phyloP scores from a whole-genome alignment of 2,797 vertebrate species.

The Neomorphus geoffroyi region DNA sequence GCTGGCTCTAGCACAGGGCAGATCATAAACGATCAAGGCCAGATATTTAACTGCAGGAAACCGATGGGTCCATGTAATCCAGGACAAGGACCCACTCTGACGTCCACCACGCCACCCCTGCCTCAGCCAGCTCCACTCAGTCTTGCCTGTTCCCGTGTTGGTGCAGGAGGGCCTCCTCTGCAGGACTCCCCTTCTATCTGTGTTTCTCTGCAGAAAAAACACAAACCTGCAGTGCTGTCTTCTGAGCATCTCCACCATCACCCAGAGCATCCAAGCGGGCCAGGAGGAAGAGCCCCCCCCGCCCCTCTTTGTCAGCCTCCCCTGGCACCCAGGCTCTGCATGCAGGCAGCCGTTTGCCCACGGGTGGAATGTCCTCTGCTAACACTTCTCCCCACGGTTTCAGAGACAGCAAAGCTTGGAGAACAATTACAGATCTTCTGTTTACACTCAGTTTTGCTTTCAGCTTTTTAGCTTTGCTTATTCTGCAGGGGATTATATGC shows the following conservation, averaged over 20 bases:
- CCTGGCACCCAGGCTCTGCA: accelerated
- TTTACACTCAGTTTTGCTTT: constrained; percentile 5
- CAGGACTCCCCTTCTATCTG: neutral
- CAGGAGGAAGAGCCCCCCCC: accelerated
- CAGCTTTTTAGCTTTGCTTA: constrained; percentile 14
- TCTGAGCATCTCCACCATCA: neutral
- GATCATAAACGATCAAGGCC: accelerated
- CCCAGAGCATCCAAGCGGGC: neutral
- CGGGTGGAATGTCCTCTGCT: accelerated
- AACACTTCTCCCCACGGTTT: neutral
- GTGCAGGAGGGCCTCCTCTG: neutral
- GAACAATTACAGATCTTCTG: neutral
- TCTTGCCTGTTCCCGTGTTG: neutral
- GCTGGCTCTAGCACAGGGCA: accelerated
- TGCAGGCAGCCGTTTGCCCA: accelerated
- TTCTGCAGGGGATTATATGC: constrained; percentile 1
- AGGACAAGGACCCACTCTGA: neutral
- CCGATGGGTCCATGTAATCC: accelerated
- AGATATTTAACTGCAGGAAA: neutral
- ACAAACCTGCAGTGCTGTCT: neutral
- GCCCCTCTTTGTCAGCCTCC: neutral
- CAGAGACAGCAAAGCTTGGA: neutral
- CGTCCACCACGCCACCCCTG: accelerated
- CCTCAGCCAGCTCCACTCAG: neutral
- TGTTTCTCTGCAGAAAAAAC: neutral